These are phyloP conservation scores for Acanthosoma haemorrhoidale DNA, from an alignment of 2,888 invertebrate genomes.

Conservation along the genomic window DNA sequence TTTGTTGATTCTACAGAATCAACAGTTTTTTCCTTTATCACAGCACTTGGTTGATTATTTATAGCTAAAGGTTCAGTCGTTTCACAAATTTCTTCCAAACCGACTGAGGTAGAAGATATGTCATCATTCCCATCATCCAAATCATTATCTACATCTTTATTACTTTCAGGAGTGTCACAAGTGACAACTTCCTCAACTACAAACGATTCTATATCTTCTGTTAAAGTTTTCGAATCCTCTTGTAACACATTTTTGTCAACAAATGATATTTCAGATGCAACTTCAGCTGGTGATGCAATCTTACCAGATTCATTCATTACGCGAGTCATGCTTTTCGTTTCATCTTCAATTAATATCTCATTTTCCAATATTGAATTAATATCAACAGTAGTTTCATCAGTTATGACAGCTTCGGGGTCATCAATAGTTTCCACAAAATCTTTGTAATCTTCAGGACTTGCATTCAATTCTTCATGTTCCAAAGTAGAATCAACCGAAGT, in stretches of 20 bases:
- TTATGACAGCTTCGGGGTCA: neutral
- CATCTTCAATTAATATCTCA: neutral
- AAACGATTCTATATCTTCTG: constrained; percentile 12
- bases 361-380: neutral
- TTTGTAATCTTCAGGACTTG: neutral
- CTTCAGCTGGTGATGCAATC: neutral
- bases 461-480: neutral
- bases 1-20: neutral
- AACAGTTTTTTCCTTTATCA: constrained; percentile 11
- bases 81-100: constrained; percentile 12
- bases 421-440: neutral
- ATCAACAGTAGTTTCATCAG: neutral
- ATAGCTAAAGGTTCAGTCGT: neutral
- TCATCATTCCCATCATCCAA: neutral
- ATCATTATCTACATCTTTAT: constrained; percentile 12
- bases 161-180: constrained; percentile 5
- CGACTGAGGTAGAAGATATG: neutral
- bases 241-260: neutral
- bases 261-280: neutral
- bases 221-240: constrained; percentile 4
- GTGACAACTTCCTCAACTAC: constrained; percentile 21
- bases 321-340: neutral
- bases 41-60: constrained; percentile 2
- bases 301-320: neutral
- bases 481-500: neutral